Conservation (phyloP, 2,113 vertebrate genomes). For the Phrynocephalus versicolor region DNA sequence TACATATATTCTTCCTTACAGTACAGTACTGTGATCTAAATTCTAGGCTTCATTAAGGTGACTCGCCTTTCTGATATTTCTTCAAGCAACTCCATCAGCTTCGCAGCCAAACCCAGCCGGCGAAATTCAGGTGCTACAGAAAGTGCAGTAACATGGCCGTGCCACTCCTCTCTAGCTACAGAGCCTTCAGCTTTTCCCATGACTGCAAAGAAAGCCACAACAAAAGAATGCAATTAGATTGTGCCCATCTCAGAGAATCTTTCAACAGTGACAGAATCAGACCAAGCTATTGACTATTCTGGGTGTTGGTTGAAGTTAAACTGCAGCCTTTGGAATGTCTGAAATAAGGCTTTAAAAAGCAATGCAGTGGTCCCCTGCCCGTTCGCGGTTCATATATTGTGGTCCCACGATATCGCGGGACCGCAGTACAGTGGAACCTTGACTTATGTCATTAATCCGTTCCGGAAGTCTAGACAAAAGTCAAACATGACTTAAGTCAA, state of each 20-base stretch:
- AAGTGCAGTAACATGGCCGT: conserved; percentile 92
- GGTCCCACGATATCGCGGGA: no score
- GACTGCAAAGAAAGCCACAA: conserved; percentile 72
- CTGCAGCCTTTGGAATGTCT: neutral
- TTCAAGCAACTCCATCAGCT: conserved; percentile 95
- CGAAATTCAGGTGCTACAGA: conserved; percentile 95
- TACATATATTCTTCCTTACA: no score
- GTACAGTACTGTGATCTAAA: neutral
- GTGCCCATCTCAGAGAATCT: neutral
- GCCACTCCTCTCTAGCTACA: conserved; percentile 94
- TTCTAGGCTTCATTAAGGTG: neutral
- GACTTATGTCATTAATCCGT: no score
- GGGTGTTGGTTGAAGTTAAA: neutral
- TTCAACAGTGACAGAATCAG: neutral
- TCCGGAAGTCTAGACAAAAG: no score
- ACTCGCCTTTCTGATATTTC: conserved; percentile 95
- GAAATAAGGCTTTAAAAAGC: neutral
- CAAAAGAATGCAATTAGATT: accelerated
- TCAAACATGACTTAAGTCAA: no score
- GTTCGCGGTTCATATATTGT: no score
- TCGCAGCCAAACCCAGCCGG: conserved; percentile 91
- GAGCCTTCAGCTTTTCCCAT: conserved; percentile 98
- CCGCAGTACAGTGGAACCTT: no score
- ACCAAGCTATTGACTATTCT: neutral
- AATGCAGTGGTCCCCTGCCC: no score